Evolutionary conservation across 2,888 invertebrate species (phyloP), one percentile per base, ranked within the genome.

Genomic region (Aphidoletes aphidimyza): DNA sequence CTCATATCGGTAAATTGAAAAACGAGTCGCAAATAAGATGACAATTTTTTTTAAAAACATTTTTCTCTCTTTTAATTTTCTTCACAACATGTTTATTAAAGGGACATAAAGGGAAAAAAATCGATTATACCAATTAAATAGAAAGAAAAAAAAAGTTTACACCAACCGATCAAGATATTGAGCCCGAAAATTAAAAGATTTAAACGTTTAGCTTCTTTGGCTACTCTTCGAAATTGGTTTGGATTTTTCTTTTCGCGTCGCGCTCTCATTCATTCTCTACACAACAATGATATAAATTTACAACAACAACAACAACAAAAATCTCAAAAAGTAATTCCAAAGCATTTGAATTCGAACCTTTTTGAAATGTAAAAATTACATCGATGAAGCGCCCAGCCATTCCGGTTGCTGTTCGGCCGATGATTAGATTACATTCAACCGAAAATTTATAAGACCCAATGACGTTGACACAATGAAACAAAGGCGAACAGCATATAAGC

Each of bases 1-100:
- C 69, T 14, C 69, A 69, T 69, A 69, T 69, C 69, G 69, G 69
- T 30, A 69, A 69, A 69, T 69, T 69, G 69, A 69, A 69, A 69
- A 69, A 34, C 8, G 11, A 54, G 54, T 26, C 69, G 30, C 69
- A 30, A 11, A 69, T 69, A 69, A 69, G 69, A 69, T 69, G 69
- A 69, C 69, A 69, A 30, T 69, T 69, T 69, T 69, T 69, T 69
- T 69, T 54, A 14, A n/a, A n/a, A n/a, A n/a, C n/a, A n/a, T n/a
- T 54, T 8, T 54, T 54, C 54, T n/a, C 22, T 22, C 22, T n/a
- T n/a, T n/a, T 8, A 54, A 5, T 9, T 22, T 69, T 0, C 34
- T 30, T 69, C n/a, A 6, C 8, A 19, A 30, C 30, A 2, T 11
- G 14, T 69, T n/a, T 69, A 30, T 30, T 30, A 14, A 30, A 69